phyloP scores from a whole-genome alignment of 2,113 vertebrate species.

The Fukomys damarensis region DNA sequence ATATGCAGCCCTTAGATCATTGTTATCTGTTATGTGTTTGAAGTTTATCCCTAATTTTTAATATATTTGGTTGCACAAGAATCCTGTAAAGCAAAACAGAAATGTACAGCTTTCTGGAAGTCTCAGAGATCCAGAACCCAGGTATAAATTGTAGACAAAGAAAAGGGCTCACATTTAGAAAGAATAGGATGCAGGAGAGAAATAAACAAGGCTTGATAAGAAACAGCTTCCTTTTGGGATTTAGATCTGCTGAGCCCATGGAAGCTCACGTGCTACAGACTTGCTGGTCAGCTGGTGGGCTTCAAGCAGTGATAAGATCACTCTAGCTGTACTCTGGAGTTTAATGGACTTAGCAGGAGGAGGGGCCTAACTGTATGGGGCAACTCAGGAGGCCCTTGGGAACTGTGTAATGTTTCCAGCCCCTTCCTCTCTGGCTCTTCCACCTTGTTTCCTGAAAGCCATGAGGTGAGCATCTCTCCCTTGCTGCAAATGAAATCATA shows the following conservation, averaged over 20 bases:
- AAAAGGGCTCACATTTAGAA: background rate
- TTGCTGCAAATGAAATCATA: background rate
- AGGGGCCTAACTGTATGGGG: too few species aligned
- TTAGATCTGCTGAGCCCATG: background rate
- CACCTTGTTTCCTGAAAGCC: background rate
- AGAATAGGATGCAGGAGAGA: background rate
- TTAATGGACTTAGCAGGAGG: background rate
- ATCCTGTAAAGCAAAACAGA: conserved; percentile 18
- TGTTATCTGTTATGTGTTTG: background rate
- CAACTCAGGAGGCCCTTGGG: background rate
- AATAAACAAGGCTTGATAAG: background rate
- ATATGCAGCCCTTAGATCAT: background rate
- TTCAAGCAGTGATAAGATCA: background rate
- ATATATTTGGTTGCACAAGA: background rate
- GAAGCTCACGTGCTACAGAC: background rate
- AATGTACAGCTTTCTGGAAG: background rate
- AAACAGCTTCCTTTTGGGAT: background rate
- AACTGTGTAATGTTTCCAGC: background rate
- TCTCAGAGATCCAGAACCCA: background rate
- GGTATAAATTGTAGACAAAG: background rate
- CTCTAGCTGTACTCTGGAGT: background rate
- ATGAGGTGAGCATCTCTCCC: background rate
- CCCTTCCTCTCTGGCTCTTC: background rate
- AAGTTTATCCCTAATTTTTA: background rate
- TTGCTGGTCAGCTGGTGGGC: background rate